Evolutionary conservation across 1,140 invertebrate genomes (phyloP).

Genomic region (Phocides pigmalion): DNA sequence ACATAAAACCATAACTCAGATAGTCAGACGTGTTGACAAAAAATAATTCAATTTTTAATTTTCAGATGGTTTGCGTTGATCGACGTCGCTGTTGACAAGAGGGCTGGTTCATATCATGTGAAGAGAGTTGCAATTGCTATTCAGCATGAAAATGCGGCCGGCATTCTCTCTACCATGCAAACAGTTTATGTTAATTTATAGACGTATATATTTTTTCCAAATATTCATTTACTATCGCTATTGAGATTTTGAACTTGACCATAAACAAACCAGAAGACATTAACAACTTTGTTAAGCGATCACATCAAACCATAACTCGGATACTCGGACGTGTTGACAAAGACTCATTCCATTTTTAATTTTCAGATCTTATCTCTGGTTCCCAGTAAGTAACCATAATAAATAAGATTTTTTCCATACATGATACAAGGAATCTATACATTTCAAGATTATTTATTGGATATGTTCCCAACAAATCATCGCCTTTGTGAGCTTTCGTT

Average conservation of each 20-base stretch:
- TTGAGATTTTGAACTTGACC: too few relatives aligned
- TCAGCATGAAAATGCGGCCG: too few relatives aligned
- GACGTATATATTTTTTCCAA: too few relatives aligned
- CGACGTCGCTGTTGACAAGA: too few relatives aligned
- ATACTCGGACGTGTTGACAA: slow-evolving; percentile 33
- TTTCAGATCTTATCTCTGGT: slow-evolving; percentile 40
- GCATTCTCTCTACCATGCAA: too few relatives aligned
- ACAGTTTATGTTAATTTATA: too few relatives aligned
- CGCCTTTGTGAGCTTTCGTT: slow-evolving; percentile 50
- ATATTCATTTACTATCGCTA: too few relatives aligned
- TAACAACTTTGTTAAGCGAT: slow-evolving; percentile 10
- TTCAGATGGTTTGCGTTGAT: too few relatives aligned
- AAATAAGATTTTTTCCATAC: slow-evolving; percentile 65
- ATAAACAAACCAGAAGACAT: too few relatives aligned
- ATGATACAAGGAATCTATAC: slow-evolving; percentile 40
- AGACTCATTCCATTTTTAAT: slow-evolving; percentile 36
- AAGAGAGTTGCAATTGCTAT: too few relatives aligned
- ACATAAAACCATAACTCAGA: slow-evolving; percentile 14
- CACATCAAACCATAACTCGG: slow-evolving; percentile 13
- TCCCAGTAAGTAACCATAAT: slow-evolving; percentile 52
- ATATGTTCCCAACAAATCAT: slow-evolving; percentile 68
- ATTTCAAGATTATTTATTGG: slow-evolving; percentile 60
- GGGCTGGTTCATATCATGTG: too few relatives aligned
- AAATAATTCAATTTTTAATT: slow-evolving; percentile 36
- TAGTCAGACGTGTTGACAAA: slow-evolving; percentile 33